Evolutionary conservation across 2,113 vertebrate genomes (phyloP).

Genomic region (Microcebus tavaratra): DNA sequence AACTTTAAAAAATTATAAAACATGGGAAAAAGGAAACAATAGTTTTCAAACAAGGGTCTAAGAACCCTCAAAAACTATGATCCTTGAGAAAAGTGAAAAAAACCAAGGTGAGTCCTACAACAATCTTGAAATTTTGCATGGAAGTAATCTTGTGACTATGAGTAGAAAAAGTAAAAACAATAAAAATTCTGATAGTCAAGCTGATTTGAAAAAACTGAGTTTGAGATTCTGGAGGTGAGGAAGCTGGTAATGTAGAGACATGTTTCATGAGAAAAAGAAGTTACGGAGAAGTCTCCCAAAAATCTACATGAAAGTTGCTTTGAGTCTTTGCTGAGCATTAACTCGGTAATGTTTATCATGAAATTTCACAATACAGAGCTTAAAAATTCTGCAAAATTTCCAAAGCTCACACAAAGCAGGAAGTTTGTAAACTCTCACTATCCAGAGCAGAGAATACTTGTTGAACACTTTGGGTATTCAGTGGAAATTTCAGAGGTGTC

Average conservation of each 20-base stretch:
- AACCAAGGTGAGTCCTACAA: neutral
- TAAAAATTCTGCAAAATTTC: neutral
- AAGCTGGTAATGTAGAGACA: neutral
- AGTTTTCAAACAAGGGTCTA: neutral
- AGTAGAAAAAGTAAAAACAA: neutral
- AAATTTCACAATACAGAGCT: neutral
- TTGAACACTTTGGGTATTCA: neutral
- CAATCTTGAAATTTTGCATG: neutral
- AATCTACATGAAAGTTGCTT: neutral
- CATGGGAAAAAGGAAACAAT: fast-evolving
- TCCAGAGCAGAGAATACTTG: neutral
- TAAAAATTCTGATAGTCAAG: neutral
- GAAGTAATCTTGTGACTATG: neutral
- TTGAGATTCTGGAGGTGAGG: neutral
- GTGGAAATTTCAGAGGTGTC: neutral
- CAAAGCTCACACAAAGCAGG: neutral
- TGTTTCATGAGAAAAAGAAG: neutral
- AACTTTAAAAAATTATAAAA: neutral
- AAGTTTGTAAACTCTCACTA: neutral
- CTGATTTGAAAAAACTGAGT: neutral
- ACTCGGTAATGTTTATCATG: neutral
- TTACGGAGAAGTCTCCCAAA: neutral
- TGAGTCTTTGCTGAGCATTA: neutral
- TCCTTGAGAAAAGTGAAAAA: neutral
- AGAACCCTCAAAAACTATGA: neutral